Evolutionary conservation across 2,888 invertebrate species (phyloP).

Genomic region (Ferrisia virgata): DNA sequence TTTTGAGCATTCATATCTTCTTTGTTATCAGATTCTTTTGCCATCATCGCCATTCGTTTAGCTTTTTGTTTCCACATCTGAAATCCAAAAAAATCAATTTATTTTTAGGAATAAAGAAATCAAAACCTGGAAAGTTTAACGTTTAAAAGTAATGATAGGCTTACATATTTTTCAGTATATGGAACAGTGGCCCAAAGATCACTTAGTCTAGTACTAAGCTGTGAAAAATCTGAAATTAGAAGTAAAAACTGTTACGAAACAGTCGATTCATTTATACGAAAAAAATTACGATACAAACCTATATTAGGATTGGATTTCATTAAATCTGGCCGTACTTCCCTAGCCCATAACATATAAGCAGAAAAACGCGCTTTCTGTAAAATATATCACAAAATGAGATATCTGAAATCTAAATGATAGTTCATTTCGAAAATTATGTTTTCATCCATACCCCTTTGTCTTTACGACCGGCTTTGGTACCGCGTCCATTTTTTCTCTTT

Average conservation of each 20-base stretch:
- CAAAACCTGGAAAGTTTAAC: neutral
- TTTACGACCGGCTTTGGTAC: conserved; percentile 72
- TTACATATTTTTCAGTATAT: conserved; percentile 58
- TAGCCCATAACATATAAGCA: conserved; percentile 89
- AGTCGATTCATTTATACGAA: neutral
- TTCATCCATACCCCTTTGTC: conserved; percentile 65
- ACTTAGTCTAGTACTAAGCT: conserved; percentile 77
- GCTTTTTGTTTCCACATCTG: conserved; percentile 47
- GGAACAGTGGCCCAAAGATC: conserved; percentile 84
- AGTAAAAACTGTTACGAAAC: conserved; percentile 20
- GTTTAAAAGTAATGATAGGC: conserved; percentile 47
- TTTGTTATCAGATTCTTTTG: conserved; percentile 31
- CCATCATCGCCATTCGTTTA: conserved; percentile 44
- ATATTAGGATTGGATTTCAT: conserved; percentile 69
- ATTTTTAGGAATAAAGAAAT: neutral
- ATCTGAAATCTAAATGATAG: neutral
- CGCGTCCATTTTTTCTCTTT: conserved; percentile 68
- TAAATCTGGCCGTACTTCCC: conserved; percentile 73
- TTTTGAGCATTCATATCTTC: conserved; percentile 40
- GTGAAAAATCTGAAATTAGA: conserved; percentile 65
- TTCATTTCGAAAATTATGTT: neutral
- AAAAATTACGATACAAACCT: conserved; percentile 57
- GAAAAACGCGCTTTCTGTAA: conserved; percentile 61
- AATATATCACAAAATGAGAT: neutral
- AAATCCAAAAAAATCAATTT: neutral